Conservation (phyloP, 2,888 invertebrate genomes). For the Aricia artaxerxes region DNA sequence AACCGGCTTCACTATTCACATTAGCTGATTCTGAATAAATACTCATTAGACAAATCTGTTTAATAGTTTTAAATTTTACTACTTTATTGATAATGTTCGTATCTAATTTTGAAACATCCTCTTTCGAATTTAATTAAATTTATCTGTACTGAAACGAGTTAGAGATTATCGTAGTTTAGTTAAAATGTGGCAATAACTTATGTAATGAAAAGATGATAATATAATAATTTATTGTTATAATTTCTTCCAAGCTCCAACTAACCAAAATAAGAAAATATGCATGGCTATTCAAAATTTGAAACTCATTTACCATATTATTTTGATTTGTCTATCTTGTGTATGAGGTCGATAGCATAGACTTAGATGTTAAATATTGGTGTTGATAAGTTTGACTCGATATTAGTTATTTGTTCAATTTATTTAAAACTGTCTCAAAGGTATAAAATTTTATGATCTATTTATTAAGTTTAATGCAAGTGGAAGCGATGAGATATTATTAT, state of each 20-base stretch:
- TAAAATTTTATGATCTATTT: conserved; percentile 27
- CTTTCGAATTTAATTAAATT: neutral
- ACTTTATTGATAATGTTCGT: conserved; percentile 30
- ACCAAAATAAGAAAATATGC: too few relatives aligned
- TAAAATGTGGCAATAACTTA: neutral
- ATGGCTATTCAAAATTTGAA: too few relatives aligned
- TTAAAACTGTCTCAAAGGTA: neutral
- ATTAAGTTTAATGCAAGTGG: conserved; percentile 16
- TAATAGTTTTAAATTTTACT: conserved; percentile 30
- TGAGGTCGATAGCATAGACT: neutral
- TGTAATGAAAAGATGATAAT: neutral
- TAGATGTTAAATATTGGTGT: too few relatives aligned
- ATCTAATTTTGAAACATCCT: conserved; percentile 17
- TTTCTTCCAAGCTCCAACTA: neutral
- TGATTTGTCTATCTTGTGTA: neutral
- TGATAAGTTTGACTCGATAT: neutral
- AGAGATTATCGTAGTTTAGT: neutral
- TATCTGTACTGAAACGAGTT: neutral
- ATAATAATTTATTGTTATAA: neutral
- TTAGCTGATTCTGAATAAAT: conserved; percentile 16
- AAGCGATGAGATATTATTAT: conserved; percentile 50
- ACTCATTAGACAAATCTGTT: conserved; percentile 25
- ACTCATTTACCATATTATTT: neutral
- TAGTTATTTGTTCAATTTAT: neutral
- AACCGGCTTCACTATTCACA: conserved; percentile 19